Percentiles rank a stretch among this genome's conserved stretches.
These are phyloP conservation scores for Pelobates cultripes DNA, from an alignment of 2,797 vertebrate genomes.

Conservation along the genomic window DNA sequence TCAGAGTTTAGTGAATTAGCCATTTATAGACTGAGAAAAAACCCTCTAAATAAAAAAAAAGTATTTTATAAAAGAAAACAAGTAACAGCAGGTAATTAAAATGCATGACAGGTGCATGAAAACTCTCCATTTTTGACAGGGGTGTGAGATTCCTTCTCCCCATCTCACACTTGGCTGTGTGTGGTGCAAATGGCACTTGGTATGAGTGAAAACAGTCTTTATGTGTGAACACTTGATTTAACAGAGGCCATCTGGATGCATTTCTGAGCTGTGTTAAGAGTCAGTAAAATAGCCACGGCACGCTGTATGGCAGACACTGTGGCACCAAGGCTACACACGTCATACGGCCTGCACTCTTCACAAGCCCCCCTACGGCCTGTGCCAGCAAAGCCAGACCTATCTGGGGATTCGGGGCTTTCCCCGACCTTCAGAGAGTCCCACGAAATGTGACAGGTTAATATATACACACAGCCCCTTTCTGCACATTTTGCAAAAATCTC, in stretches of 20 bases:
- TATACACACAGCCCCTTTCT: too few species aligned
- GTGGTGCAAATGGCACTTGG: conserved; percentile 54
- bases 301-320: conserved; percentile 23
- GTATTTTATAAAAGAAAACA: too few species aligned
- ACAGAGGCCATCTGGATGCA: conserved; percentile 51
- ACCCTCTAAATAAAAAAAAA: too few species aligned
- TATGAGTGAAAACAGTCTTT: conserved; percentile 51
- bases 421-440: too few species aligned
- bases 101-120: conserved; percentile 43
- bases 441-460: too few species aligned
- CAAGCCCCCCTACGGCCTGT: not conserved
- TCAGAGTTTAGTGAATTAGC: too few species aligned
- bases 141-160: conserved; percentile 41
- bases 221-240: conserved; percentile 55
- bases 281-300: conserved; percentile 23
- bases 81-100: too few species aligned
- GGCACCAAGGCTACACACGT: conserved; percentile 32
- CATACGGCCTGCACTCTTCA: conserved; percentile 18
- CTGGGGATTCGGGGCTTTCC: too few species aligned
- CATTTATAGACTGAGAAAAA: too few species aligned
- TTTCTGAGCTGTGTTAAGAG: conserved; percentile 39
- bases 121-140: conserved; percentile 30
- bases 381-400: not conserved
- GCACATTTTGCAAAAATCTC: too few species aligned
- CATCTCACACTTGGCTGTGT: conserved; percentile 46